Percentiles rank a stretch among this genome's conserved stretches.
These are phyloP conservation scores for Bubo scandiacus DNA, from an alignment of 2,113 vertebrate species.

Conservation along the genomic window DNA sequence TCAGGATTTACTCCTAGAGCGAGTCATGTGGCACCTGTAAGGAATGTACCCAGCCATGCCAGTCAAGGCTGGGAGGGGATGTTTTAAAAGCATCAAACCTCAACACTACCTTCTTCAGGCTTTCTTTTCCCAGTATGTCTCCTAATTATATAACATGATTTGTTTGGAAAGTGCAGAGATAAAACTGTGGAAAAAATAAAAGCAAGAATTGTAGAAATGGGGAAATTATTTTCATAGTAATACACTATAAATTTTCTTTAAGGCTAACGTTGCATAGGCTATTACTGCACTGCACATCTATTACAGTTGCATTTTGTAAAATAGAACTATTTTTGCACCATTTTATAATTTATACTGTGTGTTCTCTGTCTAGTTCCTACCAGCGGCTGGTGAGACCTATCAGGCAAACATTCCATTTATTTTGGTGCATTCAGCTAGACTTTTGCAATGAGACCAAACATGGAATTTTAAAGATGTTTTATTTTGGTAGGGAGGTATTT, in stretches of 20 bases:
- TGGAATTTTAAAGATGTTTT: neutral
- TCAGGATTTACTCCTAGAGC: neutral
- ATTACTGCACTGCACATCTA: neutral
- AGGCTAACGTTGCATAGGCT: fast-evolving
- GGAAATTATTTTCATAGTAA: neutral
- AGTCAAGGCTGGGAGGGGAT: neutral
- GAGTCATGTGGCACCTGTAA: neutral
- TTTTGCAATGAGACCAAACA: neutral
- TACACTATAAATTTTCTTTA: neutral
- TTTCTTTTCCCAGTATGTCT: neutral
- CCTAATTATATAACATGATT: neutral
- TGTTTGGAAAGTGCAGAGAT: neutral
- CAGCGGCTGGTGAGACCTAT: neutral
- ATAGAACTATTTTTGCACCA: neutral
- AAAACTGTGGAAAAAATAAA: neutral
- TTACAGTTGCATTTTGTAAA: neutral
- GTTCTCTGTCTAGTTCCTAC: neutral
- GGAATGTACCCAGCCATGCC: neutral
- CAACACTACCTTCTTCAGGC: neutral
- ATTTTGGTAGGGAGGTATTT: neutral
- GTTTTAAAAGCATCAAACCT: neutral
- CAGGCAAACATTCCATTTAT: neutral
- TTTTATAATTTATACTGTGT: neutral
- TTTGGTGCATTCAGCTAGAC: neutral
- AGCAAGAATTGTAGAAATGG: neutral